Evolutionary conservation across 2,797 vertebrate genomes (phyloP).

Genomic region (Acanthurus leucopareius): DNA sequence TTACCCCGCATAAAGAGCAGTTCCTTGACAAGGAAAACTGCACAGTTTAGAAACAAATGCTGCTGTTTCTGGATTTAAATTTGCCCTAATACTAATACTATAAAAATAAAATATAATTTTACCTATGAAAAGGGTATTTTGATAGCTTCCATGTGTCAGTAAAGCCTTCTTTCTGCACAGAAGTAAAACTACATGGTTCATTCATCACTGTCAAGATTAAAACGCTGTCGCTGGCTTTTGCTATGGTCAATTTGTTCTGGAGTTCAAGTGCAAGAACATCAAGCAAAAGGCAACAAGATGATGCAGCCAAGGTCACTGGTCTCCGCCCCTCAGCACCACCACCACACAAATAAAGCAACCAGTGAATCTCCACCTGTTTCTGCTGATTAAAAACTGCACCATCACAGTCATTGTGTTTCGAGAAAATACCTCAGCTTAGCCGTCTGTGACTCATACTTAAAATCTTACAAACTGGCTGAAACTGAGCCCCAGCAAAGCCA

Average conservation of each 20-base stretch:
- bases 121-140: neutral
- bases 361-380: neutral
- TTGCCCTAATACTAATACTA: too few relatives aligned
- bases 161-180: neutral
- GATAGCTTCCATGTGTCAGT: neutral
- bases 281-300: constrained; percentile 3
- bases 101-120: too few relatives aligned
- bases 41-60: neutral
- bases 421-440: constrained; percentile 44
- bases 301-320: constrained; percentile 39
- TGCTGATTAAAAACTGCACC: neutral
- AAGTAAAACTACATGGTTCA: neutral
- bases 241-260: neutral
- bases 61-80: too few relatives aligned
- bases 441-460: constrained; percentile 47
- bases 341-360: neutral
- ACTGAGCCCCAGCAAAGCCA: constrained; percentile 38
- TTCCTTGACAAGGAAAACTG: neutral
- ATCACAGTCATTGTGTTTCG: constrained; percentile 15
- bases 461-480: constrained; percentile 40
- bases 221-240: neutral
- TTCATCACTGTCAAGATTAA: neutral
- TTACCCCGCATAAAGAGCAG: neutral
- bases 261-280: neutral
- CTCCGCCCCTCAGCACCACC: constrained; percentile 11